Percentiles rank a stretch among this genome's conserved stretches.
These are phyloP conservation scores for Eurystomus glaucurus DNA, from an alignment of 2,797 vertebrate species.

Conservation along the genomic window DNA sequence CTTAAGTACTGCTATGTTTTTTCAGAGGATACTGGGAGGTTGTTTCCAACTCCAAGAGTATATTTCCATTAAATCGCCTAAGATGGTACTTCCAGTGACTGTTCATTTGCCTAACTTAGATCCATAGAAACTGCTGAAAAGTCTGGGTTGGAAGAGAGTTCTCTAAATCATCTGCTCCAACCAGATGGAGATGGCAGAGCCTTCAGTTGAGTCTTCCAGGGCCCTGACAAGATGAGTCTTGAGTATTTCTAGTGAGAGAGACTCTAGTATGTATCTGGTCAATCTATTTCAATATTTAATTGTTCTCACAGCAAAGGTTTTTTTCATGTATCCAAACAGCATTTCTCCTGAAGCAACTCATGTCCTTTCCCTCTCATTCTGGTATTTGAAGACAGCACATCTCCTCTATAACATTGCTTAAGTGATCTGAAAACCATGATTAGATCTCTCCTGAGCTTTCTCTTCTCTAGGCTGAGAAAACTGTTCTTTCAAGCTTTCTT, in stretches of 20 bases:
- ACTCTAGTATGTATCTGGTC: neutral
- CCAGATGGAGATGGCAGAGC: neutral
- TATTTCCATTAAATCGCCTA: neutral
- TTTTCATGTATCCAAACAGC: neutral
- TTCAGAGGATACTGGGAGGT: neutral
- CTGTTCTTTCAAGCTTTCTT: neutral
- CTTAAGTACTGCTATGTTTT: neutral
- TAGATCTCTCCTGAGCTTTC: neutral
- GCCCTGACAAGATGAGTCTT: neutral
- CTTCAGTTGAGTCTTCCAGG: neutral
- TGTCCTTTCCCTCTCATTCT: neutral
- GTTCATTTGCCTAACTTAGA: neutral
- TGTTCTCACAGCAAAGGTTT: neutral
- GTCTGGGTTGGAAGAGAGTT: neutral
- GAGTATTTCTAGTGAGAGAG: neutral
- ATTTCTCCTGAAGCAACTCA: neutral
- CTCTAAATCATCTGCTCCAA: neutral
- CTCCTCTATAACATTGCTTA: neutral
- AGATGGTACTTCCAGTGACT: neutral
- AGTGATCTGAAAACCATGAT: neutral
- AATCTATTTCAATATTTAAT: neutral
- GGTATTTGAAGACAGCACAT: neutral
- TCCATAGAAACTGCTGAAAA: neutral
- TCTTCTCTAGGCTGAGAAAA: neutral
- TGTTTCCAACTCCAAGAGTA: neutral